phyloP scores from a whole-genome alignment of 1,140 invertebrate species.

The Nephila pilipes region DNA sequence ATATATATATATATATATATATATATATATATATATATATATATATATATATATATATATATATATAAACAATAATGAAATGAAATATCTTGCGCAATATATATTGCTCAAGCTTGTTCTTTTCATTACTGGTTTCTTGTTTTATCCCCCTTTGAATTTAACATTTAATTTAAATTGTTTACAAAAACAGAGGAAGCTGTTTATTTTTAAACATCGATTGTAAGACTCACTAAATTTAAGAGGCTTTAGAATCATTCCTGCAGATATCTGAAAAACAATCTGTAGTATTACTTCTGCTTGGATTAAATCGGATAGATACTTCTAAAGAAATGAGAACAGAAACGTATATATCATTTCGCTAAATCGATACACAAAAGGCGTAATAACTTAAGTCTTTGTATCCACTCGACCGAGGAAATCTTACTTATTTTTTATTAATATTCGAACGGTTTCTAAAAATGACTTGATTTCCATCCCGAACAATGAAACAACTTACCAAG shows the following conservation, averaged over 20 bases:
- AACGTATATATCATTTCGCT: not conserved
- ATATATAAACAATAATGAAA: too few relatives aligned
- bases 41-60: too few relatives aligned
- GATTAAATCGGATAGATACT: constrained; percentile 16
- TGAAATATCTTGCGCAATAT: too few relatives aligned
- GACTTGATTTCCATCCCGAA: constrained; percentile 20
- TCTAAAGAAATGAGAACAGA: not conserved
- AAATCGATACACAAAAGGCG: constrained; percentile 11
- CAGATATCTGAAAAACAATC: constrained; percentile 33
- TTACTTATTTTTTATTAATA: constrained; percentile 15
- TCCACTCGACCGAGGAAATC: constrained; percentile 17
- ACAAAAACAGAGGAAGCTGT: too few relatives aligned
- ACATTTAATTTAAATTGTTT: too few relatives aligned
- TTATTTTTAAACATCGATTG: too few relatives aligned
- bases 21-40: too few relatives aligned
- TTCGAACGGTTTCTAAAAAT: not conserved
- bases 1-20: too few relatives aligned
- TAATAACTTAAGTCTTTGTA: constrained; percentile 21
- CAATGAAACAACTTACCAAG: constrained; percentile 44
- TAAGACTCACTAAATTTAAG: not conserved
- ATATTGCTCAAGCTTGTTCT: too few relatives aligned
- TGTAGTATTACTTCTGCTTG: constrained; percentile 2
- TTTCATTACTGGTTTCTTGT: too few relatives aligned
- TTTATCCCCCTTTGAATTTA: too few relatives aligned
- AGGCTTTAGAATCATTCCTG: not conserved